Evolutionary conservation across 2,113 vertebrate genomes (phyloP), one percentile per base, ranked within the genome.

Genomic region (Antechinus flavipes): DNA sequence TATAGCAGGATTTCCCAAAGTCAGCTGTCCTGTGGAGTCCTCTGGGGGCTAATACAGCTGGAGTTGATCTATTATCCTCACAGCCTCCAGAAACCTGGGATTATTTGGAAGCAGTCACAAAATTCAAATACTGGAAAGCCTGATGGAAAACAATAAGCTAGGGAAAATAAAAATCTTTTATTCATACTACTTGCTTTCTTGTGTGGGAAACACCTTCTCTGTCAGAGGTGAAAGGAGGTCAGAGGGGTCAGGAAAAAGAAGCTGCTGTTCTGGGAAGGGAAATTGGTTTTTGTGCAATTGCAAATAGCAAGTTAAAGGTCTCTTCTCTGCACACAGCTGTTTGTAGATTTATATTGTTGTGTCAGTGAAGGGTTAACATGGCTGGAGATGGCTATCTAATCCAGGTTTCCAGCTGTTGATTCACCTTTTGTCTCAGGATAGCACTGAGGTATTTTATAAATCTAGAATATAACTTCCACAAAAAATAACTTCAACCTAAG

Each of bases 21-120:
- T 50, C 42, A 26, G 56, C 22, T 61, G 26, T 76, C 14, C 68
- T 76, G 4, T 90, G 54, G 54, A 84, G 55, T 24, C 23, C 24
- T 76, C n/a, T 14, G 84, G 54, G 54, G 30, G 11, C 12, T 12
- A 94, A 27, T 52, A 2, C 35, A 42, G 2, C 55, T 5, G 14
- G 54, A 91, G 42, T 35, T 89, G 49, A 91, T 26, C 84, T 53
- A 27, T 27, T 14, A 3, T 5, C 30, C 76, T 84, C 76, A 76
- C 93, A 54, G 50, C 53, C 54, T 53, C 27, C n/a, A 89, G 93
- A 84, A 97, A 90, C 30, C 4, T 54, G 91, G 47, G 35, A 91
- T 84, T 84, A 42, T 84, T 84, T 84, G 68, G 68, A 84, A 84
- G n/a, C 35, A 84, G 68, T 84, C n/a, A 42, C 68, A 42, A 84